Evolutionary conservation across 2,113 vertebrate genomes (phyloP).

Genomic region (Leptosomus discolor): DNA sequence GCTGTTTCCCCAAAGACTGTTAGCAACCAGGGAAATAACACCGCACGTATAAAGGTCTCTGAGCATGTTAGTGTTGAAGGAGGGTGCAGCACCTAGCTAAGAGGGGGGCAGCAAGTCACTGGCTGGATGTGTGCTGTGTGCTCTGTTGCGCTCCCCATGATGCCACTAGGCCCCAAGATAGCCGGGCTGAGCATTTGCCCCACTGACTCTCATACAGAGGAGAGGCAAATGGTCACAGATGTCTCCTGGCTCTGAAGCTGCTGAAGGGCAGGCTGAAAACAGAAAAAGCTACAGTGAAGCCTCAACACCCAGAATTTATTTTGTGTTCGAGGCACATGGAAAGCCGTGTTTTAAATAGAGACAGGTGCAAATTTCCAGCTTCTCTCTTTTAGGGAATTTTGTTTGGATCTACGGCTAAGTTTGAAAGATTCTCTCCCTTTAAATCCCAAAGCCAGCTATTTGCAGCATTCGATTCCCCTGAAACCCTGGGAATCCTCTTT

Average conservation of each 20-base stretch:
- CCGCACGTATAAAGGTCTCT: rapidly evolving
- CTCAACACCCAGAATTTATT: background rate
- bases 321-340: background rate
- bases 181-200: background rate
- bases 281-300: background rate
- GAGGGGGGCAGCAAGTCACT: rapidly evolving
- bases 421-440: background rate
- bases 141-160: background rate
- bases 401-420: background rate
- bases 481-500: background rate
- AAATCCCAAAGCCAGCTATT: background rate
- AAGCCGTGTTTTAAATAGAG: background rate
- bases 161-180: rapidly evolving
- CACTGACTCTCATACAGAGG: rapidly evolving
- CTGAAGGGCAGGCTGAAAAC: background rate
- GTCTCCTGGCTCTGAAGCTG: background rate
- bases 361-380: background rate
- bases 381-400: background rate
- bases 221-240: background rate
- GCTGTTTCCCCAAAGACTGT: background rate
- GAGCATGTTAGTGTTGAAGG: rapidly evolving
- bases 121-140: background rate
- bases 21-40: background rate
- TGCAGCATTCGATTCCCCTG: background rate
- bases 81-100: background rate